These are phyloP conservation scores for Apodemia hepburni DNA, from an alignment of 2,888 invertebrate genomes.

Conservation along the genomic window DNA sequence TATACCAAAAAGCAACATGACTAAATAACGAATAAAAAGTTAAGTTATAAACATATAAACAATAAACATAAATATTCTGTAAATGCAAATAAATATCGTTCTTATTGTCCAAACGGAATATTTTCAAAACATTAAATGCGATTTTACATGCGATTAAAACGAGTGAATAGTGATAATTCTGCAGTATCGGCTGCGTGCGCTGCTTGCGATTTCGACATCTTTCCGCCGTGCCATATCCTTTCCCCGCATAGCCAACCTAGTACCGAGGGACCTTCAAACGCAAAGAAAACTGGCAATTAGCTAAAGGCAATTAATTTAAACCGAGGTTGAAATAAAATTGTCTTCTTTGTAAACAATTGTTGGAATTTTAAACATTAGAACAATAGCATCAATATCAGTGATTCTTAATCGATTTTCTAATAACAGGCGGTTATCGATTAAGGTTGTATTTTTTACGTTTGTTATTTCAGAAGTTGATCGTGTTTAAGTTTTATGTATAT, in stretches of 20 bases:
- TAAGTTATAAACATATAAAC: no score
- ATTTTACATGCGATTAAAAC: background rate
- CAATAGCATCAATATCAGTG: background rate
- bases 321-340: constrained; percentile 5
- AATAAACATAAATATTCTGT: no score
- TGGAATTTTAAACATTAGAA: background rate
- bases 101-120: no score
- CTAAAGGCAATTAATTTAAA: constrained; percentile 12
- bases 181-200: constrained; percentile 21
- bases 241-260: constrained; percentile 42
- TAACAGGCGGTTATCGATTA: no score
- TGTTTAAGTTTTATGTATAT: no score
- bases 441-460: no score
- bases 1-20: no score
- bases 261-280: constrained; percentile 32
- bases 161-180: background rate
- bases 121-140: background rate
- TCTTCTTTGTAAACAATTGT: constrained; percentile 6
- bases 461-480: no score
- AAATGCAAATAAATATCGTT: no score
- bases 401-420: background rate
- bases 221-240: constrained; percentile 61
- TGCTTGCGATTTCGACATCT: constrained; percentile 35
- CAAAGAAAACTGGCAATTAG: constrained; percentile 30
- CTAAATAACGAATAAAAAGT: no score